phyloP scores from a whole-genome alignment of 2,113 vertebrate genomes.

The Cephalopterus ornatus region DNA sequence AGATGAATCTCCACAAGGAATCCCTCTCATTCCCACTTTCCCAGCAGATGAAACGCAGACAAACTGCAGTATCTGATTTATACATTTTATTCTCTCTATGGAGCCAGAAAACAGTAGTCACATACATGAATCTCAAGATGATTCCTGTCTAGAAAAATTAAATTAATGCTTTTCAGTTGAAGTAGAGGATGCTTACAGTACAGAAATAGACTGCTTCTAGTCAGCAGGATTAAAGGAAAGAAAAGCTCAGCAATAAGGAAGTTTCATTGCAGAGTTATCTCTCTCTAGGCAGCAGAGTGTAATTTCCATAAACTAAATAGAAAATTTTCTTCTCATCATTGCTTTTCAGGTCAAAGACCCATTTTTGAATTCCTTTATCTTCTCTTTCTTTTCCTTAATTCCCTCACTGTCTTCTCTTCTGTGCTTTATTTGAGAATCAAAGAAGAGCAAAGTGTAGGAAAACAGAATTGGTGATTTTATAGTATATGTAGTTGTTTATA shows the following conservation, averaged over 20 bases:
- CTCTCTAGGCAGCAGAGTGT: conserved; percentile 16
- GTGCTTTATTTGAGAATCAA: not conserved
- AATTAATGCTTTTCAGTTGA: conserved; percentile 45
- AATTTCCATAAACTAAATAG: conserved; percentile 30
- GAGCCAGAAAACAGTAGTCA: not conserved
- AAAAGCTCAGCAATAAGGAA: conserved; percentile 48
- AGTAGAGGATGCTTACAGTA: conserved; percentile 31
- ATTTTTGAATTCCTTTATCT: not conserved
- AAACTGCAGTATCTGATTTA: not conserved
- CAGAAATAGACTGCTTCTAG: conserved; percentile 55
- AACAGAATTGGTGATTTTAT: not conserved
- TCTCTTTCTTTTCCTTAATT: not conserved
- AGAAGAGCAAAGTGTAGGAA: not conserved
- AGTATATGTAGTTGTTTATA: not conserved
- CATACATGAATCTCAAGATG: not conserved
- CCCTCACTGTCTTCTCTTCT: not conserved
- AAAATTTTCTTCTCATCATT: not conserved
- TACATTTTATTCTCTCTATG: not conserved
- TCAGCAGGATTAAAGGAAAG: conserved; percentile 33
- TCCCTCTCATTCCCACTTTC: not conserved
- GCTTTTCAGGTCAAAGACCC: conserved; percentile 2
- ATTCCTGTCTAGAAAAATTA: conserved; percentile 39
- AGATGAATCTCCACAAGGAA: not conserved
- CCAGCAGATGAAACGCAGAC: not conserved
- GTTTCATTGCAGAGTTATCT: conserved; percentile 3